Evolutionary conservation across 1,140 invertebrate species (phyloP).

Genomic region (Bombus balteatus): DNA sequence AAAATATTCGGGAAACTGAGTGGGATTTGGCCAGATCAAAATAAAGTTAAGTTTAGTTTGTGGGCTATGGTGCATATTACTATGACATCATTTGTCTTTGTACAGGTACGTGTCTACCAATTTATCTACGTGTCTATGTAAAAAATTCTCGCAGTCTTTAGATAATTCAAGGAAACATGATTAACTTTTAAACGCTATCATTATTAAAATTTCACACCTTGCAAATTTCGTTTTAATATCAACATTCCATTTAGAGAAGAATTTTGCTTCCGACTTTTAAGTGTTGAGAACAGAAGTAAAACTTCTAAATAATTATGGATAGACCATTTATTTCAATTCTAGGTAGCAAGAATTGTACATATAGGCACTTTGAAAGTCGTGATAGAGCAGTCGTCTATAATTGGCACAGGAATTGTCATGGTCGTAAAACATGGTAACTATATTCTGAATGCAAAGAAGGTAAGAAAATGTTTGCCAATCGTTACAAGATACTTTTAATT

Average conservation of each 20-base stretch:
- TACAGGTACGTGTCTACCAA: background rate
- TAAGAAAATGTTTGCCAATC: background rate
- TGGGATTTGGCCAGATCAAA: conserved; percentile 7
- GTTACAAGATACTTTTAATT: background rate
- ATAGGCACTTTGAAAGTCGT: background rate
- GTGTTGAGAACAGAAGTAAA: background rate
- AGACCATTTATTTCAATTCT: background rate
- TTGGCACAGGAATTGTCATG: background rate
- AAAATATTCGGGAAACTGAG: background rate
- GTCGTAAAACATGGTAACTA: background rate
- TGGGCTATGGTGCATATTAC: background rate
- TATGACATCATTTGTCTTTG: background rate
- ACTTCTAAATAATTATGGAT: background rate
- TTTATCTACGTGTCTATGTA: too few species aligned
- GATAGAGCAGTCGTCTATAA: background rate
- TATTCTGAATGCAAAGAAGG: background rate
- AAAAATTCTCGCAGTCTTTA: too few species aligned
- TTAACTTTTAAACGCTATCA: too few species aligned
- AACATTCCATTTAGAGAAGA: too few species aligned
- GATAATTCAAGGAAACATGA: too few species aligned
- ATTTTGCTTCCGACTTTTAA: too few species aligned
- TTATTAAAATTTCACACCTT: too few species aligned
- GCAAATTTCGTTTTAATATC: too few species aligned
- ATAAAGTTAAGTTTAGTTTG: background rate
- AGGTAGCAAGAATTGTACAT: background rate